phyloP scores from a whole-genome alignment of 1,140 invertebrate genomes.

The Heliconius eleuchia region DNA sequence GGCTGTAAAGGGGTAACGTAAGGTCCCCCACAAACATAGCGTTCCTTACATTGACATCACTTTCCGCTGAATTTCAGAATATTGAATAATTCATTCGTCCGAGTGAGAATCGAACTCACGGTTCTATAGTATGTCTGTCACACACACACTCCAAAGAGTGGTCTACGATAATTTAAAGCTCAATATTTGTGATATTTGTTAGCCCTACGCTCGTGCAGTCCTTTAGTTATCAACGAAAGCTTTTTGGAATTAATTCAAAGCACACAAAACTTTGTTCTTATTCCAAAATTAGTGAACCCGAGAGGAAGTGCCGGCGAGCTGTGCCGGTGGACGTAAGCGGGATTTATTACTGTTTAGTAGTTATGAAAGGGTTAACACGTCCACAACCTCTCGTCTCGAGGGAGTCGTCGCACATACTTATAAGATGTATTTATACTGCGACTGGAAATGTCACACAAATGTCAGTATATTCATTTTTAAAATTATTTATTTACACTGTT shows the following conservation, averaged over 20 bases:
- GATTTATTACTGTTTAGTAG: background rate
- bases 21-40: slow-evolving; percentile 26
- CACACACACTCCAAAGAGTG: background rate
- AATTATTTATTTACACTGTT: background rate
- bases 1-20: slow-evolving; percentile 35
- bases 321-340: background rate
- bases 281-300: background rate
- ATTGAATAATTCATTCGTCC: background rate
- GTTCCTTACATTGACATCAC: background rate
- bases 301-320: background rate
- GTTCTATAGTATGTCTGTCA: background rate
- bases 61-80: too few species aligned
- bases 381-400: background rate
- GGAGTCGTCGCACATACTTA: background rate
- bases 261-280: background rate
- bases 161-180: background rate
- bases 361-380: background rate
- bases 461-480: background rate
- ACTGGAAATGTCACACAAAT: slow-evolving; percentile 3
- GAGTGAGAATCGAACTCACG: background rate
- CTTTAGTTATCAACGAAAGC: background rate
- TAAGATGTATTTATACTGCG: background rate
- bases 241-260: background rate
- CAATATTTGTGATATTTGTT: background rate
- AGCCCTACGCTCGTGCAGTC: background rate